phyloP scores from a whole-genome alignment of 2,113 vertebrate species.

The Epinephelus cyanopodus region DNA sequence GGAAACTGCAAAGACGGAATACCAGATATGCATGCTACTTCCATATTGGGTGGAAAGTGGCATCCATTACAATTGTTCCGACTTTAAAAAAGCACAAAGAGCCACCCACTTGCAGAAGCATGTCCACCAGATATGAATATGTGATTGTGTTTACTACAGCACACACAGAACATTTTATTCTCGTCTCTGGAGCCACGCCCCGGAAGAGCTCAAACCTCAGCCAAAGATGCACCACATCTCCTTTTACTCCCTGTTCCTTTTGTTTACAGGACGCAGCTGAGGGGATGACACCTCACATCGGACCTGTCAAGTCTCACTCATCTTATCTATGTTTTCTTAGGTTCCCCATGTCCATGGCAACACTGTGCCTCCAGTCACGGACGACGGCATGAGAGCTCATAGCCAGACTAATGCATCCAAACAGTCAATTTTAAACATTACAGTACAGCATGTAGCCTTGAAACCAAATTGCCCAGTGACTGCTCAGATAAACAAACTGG shows the following conservation, averaged over 20 bases:
- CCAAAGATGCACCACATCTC: constrained; percentile 1
- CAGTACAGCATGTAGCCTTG: constrained; percentile 6
- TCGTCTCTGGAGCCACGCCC: constrained; percentile 42
- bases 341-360: constrained; percentile 65
- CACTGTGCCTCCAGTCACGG: constrained; percentile 58
- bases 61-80: neutral
- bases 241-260: constrained; percentile 10
- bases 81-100: constrained; percentile 12
- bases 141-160: constrained; percentile 25
- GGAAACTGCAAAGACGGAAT: neutral
- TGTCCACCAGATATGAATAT: constrained; percentile 37
- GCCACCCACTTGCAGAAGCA: constrained; percentile 37
- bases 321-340: constrained; percentile 76
- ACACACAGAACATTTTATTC: constrained; percentile 32
- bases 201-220: constrained; percentile 17
- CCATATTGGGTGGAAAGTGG: neutral
- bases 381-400: constrained; percentile 41
- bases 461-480: neutral
- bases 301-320: constrained; percentile 62
- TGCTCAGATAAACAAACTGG: constrained; percentile 21
- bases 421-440: constrained; percentile 9
- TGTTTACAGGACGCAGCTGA: constrained; percentile 53
- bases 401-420: constrained; percentile 45
- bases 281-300: neutral
- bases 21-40: neutral